Conservation (phyloP, 1,140 invertebrate species). For the Thaumetopoea pityocampa region DNA sequence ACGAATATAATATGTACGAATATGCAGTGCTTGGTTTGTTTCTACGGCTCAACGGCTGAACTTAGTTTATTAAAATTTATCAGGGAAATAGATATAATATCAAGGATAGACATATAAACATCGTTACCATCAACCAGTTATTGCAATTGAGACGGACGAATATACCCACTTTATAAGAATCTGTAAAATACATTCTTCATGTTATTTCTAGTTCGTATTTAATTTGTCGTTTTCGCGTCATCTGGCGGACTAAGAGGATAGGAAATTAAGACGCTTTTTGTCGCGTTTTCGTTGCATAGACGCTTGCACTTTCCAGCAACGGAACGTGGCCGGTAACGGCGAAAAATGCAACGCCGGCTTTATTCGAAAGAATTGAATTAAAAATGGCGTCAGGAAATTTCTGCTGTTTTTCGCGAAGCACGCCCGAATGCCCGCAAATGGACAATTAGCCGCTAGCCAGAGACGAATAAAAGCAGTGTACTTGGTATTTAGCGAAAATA, state of each 20-base stretch:
- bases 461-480: constrained; percentile 38
- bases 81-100: too few species aligned
- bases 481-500: constrained; percentile 38
- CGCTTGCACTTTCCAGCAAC: constrained; percentile 40
- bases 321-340: constrained; percentile 43
- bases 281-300: constrained; percentile 45
- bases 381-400: constrained; percentile 53
- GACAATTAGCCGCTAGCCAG: constrained; percentile 52
- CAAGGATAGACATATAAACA: too few species aligned
- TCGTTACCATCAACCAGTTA: too few species aligned
- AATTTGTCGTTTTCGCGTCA: constrained; percentile 7
- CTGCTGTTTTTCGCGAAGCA: constrained; percentile 54
- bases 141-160: too few species aligned
- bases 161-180: too few species aligned
- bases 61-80: too few species aligned
- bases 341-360: constrained; percentile 62
- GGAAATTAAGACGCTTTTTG: constrained; percentile 54
- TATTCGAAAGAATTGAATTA: constrained; percentile 66
- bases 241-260: constrained; percentile 26
- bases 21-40: too few species aligned
- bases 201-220: too few species aligned
- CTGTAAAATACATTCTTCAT: too few species aligned
- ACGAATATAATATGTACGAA: too few species aligned
- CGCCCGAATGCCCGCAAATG: constrained; percentile 60
- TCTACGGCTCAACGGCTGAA: too few species aligned